phyloP scores from a whole-genome alignment of 2,113 vertebrate genomes.

The Pipra filicauda region DNA sequence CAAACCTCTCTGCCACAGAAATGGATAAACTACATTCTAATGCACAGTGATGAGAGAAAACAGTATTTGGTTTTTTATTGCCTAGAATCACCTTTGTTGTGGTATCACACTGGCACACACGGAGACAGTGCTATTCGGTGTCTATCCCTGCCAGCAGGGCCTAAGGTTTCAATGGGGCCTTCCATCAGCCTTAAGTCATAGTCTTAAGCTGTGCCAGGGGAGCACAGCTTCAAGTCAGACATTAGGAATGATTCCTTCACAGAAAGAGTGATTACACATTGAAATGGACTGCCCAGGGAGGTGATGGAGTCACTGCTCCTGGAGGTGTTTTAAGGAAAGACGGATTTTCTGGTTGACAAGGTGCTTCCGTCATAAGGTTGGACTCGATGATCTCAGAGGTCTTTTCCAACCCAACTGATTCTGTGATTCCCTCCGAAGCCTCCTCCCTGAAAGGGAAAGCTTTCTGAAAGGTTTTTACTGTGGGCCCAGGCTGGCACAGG shows the following conservation, averaged over 20 bases:
- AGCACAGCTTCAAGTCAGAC: too few species aligned
- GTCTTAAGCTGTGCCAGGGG: not conserved
- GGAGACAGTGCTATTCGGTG: accelerated
- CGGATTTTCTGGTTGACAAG: not conserved
- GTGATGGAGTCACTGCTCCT: not conserved
- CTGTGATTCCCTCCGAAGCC: not conserved
- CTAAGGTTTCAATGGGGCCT: accelerated
- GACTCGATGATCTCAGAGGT: not conserved
- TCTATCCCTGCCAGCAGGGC: not conserved
- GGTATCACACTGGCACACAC: accelerated
- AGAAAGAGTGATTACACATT: not conserved
- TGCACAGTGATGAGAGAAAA: accelerated
- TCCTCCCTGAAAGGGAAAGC: too few species aligned
- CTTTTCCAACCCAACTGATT: not conserved
- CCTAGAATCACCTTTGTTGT: accelerated
- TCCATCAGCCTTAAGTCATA: not conserved
- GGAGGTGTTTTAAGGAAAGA: too few species aligned
- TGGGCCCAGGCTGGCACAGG: accelerated
- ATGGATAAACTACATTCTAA: not conserved
- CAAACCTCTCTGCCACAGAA: accelerated
- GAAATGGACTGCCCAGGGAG: not conserved
- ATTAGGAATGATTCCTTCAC: not conserved
- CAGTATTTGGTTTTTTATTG: not conserved
- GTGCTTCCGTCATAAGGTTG: too few species aligned
- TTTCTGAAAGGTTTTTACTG: accelerated